Evolutionary conservation across 2,888 invertebrate genomes (phyloP).

Genomic region (Platypus cylindrus): DNA sequence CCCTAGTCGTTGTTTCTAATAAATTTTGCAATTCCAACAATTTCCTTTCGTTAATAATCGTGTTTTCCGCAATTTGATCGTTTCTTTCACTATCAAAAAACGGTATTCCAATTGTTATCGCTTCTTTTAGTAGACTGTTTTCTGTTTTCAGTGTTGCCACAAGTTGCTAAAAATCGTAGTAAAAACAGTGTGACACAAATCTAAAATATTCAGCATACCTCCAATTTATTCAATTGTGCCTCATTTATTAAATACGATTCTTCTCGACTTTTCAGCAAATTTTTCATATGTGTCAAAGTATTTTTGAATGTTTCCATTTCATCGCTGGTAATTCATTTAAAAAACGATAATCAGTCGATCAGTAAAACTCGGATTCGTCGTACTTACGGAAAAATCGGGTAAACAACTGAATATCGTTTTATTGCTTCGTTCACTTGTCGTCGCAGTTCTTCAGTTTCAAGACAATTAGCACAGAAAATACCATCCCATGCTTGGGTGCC

Average conservation of each 20-base stretch:
- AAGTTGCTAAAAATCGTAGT: slow-evolving; percentile 5
- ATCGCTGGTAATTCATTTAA: slow-evolving; percentile 5
- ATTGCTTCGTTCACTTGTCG: slow-evolving; percentile 19
- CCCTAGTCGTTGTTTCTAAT: slow-evolving; percentile 14
- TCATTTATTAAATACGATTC: slow-evolving; percentile 21
- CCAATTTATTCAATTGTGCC: slow-evolving; percentile 20
- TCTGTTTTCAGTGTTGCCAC: slow-evolving; percentile 21
- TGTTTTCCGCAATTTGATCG: neutral
- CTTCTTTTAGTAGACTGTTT: slow-evolving; percentile 17
- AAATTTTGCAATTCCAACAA: slow-evolving; percentile 10
- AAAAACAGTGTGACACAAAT: too few relatives aligned
- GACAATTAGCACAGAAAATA: slow-evolving; percentile 22
- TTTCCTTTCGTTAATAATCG: slow-evolving; percentile 4
- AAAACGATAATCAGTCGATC: neutral
- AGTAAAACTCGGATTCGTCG: too few relatives aligned
- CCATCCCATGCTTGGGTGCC: slow-evolving; percentile 27
- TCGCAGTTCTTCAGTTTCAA: slow-evolving; percentile 22
- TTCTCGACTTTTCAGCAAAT: slow-evolving; percentile 22
- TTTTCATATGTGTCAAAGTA: slow-evolving; percentile 24
- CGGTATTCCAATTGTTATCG: too few relatives aligned
- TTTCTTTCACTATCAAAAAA: too few relatives aligned
- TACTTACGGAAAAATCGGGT: slow-evolving; percentile 19
- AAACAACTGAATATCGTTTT: slow-evolving; percentile 19
- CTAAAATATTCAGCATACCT: slow-evolving; percentile 7
- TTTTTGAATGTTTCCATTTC: slow-evolving; percentile 22